A percentile compares a stretch with the other conserved stretches of the same genome.
Conservation (phyloP, 2,888 invertebrate genomes). For the Metallyticus violacea region DNA sequence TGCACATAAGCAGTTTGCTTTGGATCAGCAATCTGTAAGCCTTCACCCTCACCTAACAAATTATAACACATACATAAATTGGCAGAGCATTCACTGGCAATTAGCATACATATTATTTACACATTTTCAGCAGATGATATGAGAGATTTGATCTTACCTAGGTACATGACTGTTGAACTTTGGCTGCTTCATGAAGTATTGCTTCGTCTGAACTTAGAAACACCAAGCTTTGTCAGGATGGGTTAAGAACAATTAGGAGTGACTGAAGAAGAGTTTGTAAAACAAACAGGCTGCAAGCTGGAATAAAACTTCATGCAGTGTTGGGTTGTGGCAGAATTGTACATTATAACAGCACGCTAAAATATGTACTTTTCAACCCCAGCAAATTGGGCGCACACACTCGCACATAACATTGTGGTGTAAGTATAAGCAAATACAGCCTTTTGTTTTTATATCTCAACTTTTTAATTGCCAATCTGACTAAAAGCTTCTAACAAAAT, state of each 20-base stretch:
- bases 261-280: constrained; percentile 14
- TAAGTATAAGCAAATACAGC: background rate
- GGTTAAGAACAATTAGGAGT: background rate
- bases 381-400: background rate
- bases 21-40: too few species aligned
- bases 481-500: too few species aligned
- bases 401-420: background rate
- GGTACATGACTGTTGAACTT: background rate
- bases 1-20: too few species aligned
- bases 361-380: background rate
- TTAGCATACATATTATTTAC: background rate
- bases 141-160: background rate
- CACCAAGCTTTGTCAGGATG: constrained; percentile 6
- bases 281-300: constrained; percentile 19
- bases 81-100: background rate
- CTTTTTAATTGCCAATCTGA: background rate
- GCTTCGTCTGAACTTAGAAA: background rate
- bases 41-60: too few species aligned
- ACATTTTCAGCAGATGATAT: background rate
- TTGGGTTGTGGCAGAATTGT: background rate
- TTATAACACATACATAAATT: background rate
- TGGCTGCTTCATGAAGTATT: background rate
- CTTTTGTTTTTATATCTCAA: background rate
- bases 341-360: background rate
- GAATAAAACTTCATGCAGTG: constrained; percentile 9